A percentile compares a stretch with the other conserved stretches of the same genome.
phyloP scores from a whole-genome alignment of 2,888 invertebrate genomes.

The Pachycephus smyrnensis region DNA sequence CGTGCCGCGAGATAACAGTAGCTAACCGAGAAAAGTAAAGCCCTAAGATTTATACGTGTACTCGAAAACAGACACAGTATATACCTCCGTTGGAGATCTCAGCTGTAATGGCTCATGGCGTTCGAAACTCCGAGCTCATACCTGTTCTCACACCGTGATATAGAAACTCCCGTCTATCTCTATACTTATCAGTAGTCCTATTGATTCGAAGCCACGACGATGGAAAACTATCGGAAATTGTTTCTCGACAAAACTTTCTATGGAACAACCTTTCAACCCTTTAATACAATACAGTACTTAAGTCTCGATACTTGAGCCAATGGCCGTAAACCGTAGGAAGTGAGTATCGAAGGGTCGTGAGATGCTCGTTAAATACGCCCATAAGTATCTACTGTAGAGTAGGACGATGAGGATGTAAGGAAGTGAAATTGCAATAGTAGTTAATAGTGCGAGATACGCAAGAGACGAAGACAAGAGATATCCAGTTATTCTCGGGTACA shows the following conservation, averaged over 20 bases:
- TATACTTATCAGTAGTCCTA: not conserved
- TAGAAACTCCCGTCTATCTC: not conserved
- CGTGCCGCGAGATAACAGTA: not conserved
- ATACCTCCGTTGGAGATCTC: not conserved
- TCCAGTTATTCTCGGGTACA: not conserved
- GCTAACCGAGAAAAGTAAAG: not conserved
- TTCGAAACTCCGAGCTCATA: not conserved
- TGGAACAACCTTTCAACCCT: not conserved
- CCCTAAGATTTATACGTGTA: not conserved
- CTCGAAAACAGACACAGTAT: no score
- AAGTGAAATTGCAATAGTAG: not conserved
- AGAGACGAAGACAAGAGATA: not conserved
- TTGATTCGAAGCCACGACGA: not conserved
- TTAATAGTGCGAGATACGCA: not conserved
- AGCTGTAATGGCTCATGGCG: not conserved
- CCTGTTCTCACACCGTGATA: not conserved
- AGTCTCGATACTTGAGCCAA: not conserved
- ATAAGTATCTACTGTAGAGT: not conserved
- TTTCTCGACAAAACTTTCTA: not conserved
- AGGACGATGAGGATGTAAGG: not conserved
- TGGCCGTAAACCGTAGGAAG: not conserved
- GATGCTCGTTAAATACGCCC: not conserved
- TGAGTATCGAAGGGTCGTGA: not conserved
- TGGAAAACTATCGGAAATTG: not conserved
- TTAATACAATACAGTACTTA: not conserved